Conservation (phyloP, 2,113 vertebrate species). For the Hippolais icterina region DNA sequence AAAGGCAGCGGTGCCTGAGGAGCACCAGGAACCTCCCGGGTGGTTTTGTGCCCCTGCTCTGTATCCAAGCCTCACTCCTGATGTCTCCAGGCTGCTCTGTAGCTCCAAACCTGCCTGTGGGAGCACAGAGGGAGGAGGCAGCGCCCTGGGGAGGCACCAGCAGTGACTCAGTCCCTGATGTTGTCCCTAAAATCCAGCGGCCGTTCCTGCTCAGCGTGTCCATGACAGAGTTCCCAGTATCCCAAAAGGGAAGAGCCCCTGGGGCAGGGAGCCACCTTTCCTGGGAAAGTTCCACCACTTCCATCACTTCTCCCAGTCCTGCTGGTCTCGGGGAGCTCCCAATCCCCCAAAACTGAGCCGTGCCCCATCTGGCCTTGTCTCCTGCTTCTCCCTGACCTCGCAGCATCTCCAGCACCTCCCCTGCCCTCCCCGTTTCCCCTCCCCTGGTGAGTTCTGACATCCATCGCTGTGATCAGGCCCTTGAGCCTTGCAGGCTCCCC, state of each 20-base stretch:
- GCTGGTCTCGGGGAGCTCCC: not conserved
- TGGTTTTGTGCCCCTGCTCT: not conserved
- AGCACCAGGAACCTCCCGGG: fast-evolving
- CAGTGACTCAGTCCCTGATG: not conserved
- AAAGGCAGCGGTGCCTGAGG: fast-evolving
- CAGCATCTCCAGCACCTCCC: constrained; percentile 40
- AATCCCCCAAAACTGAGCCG: fast-evolving
- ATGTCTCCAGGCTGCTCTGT: not conserved
- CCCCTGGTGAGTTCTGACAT: constrained; percentile 69
- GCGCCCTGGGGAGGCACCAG: not conserved
- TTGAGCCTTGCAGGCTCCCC: constrained; percentile 69
- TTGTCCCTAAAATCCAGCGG: not conserved
- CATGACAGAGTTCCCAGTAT: fast-evolving
- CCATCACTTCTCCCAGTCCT: not conserved
- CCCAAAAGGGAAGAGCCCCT: fast-evolving
- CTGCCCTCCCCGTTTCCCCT: constrained; percentile 8
- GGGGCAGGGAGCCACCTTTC: not conserved
- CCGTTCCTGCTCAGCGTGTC: fast-evolving
- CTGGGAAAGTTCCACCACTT: fast-evolving
- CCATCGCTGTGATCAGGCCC: constrained; percentile 60
- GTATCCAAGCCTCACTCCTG: fast-evolving
- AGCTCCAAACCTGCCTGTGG: not conserved
- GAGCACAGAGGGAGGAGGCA: not conserved
- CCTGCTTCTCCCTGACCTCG: not conserved
- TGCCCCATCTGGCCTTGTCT: not conserved